Evolutionary conservation across 2,888 invertebrate genomes (phyloP), one percentile per base, ranked within the genome.

Genomic region (Malachius bipustulatus): DNA sequence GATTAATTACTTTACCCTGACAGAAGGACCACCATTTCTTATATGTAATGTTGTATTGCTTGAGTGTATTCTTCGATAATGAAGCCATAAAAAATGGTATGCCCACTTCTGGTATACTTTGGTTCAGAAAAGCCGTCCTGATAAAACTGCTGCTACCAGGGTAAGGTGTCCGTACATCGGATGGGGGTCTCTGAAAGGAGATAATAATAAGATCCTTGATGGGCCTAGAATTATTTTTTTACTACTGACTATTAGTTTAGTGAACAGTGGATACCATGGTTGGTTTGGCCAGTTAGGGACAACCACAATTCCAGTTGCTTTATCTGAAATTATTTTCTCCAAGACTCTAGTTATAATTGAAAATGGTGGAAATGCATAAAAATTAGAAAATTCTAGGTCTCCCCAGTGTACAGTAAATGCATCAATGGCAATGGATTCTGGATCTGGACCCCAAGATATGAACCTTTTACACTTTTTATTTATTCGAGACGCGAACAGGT

Each of bases 381-480:
- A n/a, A n/a, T n/a, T n/a, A n/a, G n/a, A 35, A 16, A 33, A 35
- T 11, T 14, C 30, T 15, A 15, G 9, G 9, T 28, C n/a, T 8
- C 19, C 12, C 30, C 42, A 42, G 10, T 16, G 12, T 1, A 39
- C 9, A 9, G 39, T 42, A 26, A 42, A 42, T 2, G 39, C 39
- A 30, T 37, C 42, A 30, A 34, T 32, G 8, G 36, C 30, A 4
- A 31, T 15, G 3, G 31, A 14, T 3, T 30, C 35, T 9, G 42
- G 35, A 16, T 42, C 40, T 34, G 14, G 29, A 2, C 15, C 4
- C 41, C 39, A 42, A 2, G 35, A 37, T 19, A 34, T 12, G 26
- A 26, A 42, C 4, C 9, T 13, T 3, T 15, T 2, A 24, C 40
- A 40, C 35, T 40, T 40, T 10, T 12, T 31, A 35, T 38, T 40